Percentiles rank a stretch among this genome's conserved stretches.
phyloP scores from a whole-genome alignment of 1,140 invertebrate species.

The Andricus grossulariae region DNA sequence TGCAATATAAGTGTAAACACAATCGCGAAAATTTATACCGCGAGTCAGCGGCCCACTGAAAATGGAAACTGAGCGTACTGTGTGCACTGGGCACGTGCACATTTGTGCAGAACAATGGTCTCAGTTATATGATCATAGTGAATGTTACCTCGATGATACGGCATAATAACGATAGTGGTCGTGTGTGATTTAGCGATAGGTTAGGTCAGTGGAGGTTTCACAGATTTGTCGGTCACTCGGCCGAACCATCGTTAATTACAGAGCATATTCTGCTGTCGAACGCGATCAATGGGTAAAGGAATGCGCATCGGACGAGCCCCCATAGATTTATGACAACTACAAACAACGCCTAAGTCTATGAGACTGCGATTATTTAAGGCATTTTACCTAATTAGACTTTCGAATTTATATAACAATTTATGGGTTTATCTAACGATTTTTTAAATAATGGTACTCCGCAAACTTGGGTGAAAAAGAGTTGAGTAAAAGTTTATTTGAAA shows the following conservation, averaged over 20 bases:
- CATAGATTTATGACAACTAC: conserved; percentile 50
- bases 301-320: conserved; percentile 41
- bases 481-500: no score
- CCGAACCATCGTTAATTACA: conserved; percentile 49
- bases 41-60: not conserved
- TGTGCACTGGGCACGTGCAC: not conserved
- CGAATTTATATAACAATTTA: conserved; percentile 32
- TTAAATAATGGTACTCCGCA: no score
- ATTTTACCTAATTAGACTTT: conserved; percentile 33
- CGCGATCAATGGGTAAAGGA: conserved; percentile 48
- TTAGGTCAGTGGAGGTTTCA: conserved; percentile 18
- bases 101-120: conserved; percentile 4
- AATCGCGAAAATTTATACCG: not conserved
- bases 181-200: conserved; percentile 32
- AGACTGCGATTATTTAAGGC: conserved; percentile 42
- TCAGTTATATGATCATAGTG: conserved; percentile 7
- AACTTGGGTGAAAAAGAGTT: no score
- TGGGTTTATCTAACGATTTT: not conserved
- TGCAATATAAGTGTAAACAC: not conserved
- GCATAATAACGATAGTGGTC: conserved; percentile 29
- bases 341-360: conserved; percentile 45
- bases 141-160: conserved; percentile 30
- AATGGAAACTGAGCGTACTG: not conserved
- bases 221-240: conserved; percentile 41
- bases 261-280: conserved; percentile 46